These are phyloP conservation scores for Heterochromis multidens DNA, from an alignment of 2,113 vertebrate genomes.

Conservation along the genomic window DNA sequence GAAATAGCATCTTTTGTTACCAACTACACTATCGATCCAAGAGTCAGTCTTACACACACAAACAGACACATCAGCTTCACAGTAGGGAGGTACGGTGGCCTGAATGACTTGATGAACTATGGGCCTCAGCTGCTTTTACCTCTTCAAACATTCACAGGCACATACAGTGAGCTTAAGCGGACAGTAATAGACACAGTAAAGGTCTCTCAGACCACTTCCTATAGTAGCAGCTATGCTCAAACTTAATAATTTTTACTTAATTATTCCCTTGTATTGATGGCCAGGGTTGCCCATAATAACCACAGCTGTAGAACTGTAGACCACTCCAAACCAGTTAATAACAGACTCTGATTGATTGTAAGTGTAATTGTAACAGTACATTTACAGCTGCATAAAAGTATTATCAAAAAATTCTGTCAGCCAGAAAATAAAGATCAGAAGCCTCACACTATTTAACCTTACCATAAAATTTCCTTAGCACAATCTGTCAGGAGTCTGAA, in stretches of 20 bases:
- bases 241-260: neutral
- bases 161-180: neutral
- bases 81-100: neutral
- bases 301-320: neutral
- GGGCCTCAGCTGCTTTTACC: conserved; percentile 1
- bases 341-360: neutral
- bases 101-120: conserved; percentile 38
- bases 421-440: neutral
- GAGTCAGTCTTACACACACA: conserved; percentile 59
- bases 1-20: conserved; percentile 96
- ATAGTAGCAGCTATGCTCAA: neutral
- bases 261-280: neutral
- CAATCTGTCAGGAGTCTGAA: fast-evolving
- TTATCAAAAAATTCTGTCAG: neutral
- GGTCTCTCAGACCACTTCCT: neutral
- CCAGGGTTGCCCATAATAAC: neutral
- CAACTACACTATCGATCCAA: conserved; percentile 91
- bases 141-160: neutral
- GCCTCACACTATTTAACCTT: neutral
- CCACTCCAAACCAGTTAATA: fast-evolving
- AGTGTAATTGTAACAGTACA: neutral
- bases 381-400: neutral
- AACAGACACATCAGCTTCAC: conserved; percentile 20
- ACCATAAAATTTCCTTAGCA: neutral
- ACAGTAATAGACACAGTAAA: neutral